Evolutionary conservation across 2,113 vertebrate genomes (phyloP).

Genomic region (zebrafish (Danio rerio)): GRCz12tu NC_133184.1:39612001-39612500

Average conservation of each 20-base stretch:
- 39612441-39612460: background rate
- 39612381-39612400: background rate
- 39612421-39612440: constrained; percentile 10
- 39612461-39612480: background rate
- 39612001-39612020: too few species aligned
- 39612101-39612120: too few species aligned
- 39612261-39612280: background rate
- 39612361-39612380: background rate
- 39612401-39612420: background rate
- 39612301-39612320: background rate
- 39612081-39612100: too few species aligned
- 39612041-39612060: too few species aligned
- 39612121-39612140: too few species aligned
- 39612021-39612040: too few species aligned
- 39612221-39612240: background rate
- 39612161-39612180: background rate
- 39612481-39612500: constrained; percentile 21
- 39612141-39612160: too few species aligned
- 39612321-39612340: background rate
- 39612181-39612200: background rate
- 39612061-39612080: too few species aligned
- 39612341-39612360: background rate
- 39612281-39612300: background rate
- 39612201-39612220: background rate
- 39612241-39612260: background rate